Evolutionary conservation across 92 coral and sea anemone genomes (phyloP), one percentile per base, ranked within the genome.

Genomic region (Umimayanthus kanabou): DNA sequence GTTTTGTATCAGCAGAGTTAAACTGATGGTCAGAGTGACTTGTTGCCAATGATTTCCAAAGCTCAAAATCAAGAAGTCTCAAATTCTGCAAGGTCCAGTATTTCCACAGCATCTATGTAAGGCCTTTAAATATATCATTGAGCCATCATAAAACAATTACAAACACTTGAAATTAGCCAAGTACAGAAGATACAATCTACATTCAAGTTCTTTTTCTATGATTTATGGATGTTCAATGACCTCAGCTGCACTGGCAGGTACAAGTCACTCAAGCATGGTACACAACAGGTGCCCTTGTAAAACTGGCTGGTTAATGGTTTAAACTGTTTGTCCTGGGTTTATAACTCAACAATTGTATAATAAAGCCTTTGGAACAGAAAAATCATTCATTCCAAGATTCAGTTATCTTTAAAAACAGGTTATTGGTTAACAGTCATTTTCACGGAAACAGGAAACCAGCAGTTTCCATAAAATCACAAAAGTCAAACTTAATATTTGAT

Each of bases 181-280:
- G 77, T 83, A 83, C 87, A 83, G 87, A 83, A 83, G 65, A 83
- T 45, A 40, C 87, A 83, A 47, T 28, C 50, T 70, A 71, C 87
- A 13, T 71, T 83, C 77, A 83, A 83, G 58, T 26, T 80, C 42
- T 67, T 43, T 30, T 50, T 69, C 55, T 43, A 28, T 42, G 45
- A 71, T 29, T 70, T 40, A 83, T 69, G 65, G 87, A 83, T 83
- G 65, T 9, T 42, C 9, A 70, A 83, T 83, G 87, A 71, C 25
- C 87, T 83, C 87, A 83, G 77, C 25, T 43, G 37, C 42, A 25
- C 13, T 25, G 15, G 66, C 87, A 45, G 87, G 87, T 83, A 83
- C 64, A 69, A 50, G 78, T 83, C 77, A 28, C 33, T 70, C 77
- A 42, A 69, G 78, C 39, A 22, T 78, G 53, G 23, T 28, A 83